Conservation (phyloP, 1,140 invertebrate species). For the Neotoxoptera formosana region DNA sequence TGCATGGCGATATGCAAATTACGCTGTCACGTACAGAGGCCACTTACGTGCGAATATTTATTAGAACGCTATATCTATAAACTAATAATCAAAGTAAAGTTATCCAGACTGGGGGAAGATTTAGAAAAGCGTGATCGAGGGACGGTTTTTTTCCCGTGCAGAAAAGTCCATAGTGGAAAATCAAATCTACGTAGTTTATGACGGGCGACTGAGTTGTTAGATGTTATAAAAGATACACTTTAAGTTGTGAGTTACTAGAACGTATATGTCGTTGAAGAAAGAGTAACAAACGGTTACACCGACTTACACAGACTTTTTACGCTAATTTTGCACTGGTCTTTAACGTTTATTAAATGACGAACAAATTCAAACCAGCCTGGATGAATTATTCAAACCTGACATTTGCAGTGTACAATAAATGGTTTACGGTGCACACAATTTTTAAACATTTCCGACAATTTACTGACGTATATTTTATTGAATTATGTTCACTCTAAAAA, state of each 20-base stretch:
- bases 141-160: neutral
- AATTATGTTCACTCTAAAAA: neutral
- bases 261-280: neutral
- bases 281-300: neutral
- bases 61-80: neutral
- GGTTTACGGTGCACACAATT: neutral
- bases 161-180: neutral
- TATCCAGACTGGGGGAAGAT: neutral
- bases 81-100: neutral
- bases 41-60: neutral
- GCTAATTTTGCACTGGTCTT: neutral
- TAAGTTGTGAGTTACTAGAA: neutral
- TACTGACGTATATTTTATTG: neutral
- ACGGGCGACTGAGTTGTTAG: neutral
- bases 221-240: neutral
- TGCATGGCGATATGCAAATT: neutral
- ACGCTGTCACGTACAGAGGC: constrained; percentile 8
- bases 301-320: neutral
- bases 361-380: neutral
- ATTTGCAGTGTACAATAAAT: neutral
- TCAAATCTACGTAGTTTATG: neutral
- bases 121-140: neutral
- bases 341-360: neutral
- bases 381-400: neutral
- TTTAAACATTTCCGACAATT: neutral